Evolutionary conservation across 53 echinoderm and acorn worm species (phyloP), one percentile per base, ranked within the genome.

Genomic region (Holothuria leucospilota): DNA sequence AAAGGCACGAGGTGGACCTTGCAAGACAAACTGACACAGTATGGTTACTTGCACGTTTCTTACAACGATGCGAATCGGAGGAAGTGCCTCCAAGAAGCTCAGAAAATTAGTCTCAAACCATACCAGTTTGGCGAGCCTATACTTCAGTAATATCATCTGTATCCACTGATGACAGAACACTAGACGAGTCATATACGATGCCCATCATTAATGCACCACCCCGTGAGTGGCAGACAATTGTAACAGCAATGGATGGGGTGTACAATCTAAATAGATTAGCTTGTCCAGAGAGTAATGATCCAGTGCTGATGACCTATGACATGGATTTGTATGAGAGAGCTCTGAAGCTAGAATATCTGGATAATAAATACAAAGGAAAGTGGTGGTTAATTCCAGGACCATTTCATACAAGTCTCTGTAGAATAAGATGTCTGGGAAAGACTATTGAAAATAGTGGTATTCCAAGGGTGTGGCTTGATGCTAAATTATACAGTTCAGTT

Each of bases 241-340:
- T 1, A 34, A 86, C 86, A 15, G 67, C 82, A 38, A 61, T 90
- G 38, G 81, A 68, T 49, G 16, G 42, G 13, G 42, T 86, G 13
- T 30, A 56, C 68, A 79, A 78, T 49, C 62, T 80, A 14, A 85
- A 90, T 53, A 77, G 29, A 6, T 29, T 81, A 59, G 49, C 40
- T 71, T 59, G 34, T 34, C 2, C 34, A 34, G 58, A 41, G 21
- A n/a, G 13, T 51, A 51, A 29, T 58, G 59, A 80, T 21, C 39
- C 41, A 23, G 39, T 84, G 38, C 15, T 87, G 42, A 65, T 87
- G 26, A 82, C 72, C 24, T 30, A 70, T 49, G 84, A 87, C 39
- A 91, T 91, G 87, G 87, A 91, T 61, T 71, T 91, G n/a, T 91
- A 91, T 58, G 87, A 65, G 25, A 87, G 77, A 41, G 91, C 56